Conservation (phyloP, 2,113 vertebrate species). For the Phocoena phocoena region DNA sequence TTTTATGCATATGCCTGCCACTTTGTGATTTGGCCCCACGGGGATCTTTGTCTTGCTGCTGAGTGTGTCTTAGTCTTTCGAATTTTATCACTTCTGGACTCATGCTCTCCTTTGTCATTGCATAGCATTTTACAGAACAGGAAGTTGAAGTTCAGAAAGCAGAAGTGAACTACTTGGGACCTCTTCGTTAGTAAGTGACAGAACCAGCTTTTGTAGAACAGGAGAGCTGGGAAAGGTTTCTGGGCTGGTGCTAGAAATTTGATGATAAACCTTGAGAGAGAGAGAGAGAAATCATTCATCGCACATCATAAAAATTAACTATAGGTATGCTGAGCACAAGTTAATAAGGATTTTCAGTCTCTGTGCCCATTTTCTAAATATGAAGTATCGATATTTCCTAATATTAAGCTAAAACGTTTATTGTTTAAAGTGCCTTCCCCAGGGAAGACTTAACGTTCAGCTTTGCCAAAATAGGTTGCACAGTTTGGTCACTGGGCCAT, state of each 20-base stretch:
- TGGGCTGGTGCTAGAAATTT: slow-evolving; percentile 5
- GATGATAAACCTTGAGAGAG: not conserved
- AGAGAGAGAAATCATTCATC: not conserved
- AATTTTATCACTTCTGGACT: not conserved
- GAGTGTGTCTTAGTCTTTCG: not conserved
- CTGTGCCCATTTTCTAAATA: slow-evolving; percentile 20
- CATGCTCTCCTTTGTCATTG: not conserved
- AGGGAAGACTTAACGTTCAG: not conserved
- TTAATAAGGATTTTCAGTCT: not conserved
- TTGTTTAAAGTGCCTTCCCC: not conserved
- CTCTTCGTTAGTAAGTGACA: not conserved
- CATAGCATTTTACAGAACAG: slow-evolving; percentile 13
- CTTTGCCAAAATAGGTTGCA: not conserved
- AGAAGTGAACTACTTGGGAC: slow-evolving; percentile 14
- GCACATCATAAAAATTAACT: slow-evolving; percentile 25
- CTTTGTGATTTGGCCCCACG: not conserved
- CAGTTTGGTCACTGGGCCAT: not conserved
- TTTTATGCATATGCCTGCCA: not conserved
- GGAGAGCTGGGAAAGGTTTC: not conserved
- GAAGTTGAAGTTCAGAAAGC: not conserved
- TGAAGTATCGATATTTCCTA: slow-evolving; percentile 4
- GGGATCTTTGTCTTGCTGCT: not conserved
- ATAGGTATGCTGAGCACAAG: not conserved
- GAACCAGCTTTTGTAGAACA: not conserved
- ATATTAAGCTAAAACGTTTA: slow-evolving; percentile 24